Conservation (phyloP, 2,888 invertebrate species). For the Drosophila barbarae region DNA sequence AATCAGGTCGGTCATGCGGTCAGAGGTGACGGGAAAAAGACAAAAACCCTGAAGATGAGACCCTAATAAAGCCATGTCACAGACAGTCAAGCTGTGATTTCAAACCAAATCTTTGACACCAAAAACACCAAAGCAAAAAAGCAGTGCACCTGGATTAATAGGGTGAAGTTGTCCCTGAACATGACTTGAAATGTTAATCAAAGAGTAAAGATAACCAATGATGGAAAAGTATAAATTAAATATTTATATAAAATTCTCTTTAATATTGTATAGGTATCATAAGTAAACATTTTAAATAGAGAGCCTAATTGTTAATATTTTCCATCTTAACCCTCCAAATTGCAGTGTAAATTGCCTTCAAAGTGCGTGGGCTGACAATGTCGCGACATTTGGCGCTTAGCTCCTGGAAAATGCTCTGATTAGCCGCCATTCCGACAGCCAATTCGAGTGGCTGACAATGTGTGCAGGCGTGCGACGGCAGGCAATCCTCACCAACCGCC, state of each 20-base stretch:
- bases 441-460: conserved; percentile 50
- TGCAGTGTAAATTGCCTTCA: conserved; percentile 35
- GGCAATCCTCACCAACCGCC: conserved; percentile 16
- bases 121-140: background rate
- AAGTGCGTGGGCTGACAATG: conserved; percentile 33
- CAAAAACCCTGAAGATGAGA: conserved; percentile 32
- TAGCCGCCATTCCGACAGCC: conserved; percentile 47
- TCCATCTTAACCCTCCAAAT: conserved; percentile 14
- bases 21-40: conserved; percentile 7
- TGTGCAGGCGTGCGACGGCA: conserved; percentile 26
- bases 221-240: no score
- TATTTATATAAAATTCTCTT: background rate
- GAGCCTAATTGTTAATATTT: background rate
- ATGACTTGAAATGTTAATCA: background rate
- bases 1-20: conserved; percentile 20
- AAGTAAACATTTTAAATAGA: background rate
- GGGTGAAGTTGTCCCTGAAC: background rate
- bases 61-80: conserved; percentile 48
- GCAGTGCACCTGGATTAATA: background rate
- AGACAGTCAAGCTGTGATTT: conserved; percentile 17
- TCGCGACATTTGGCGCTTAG: conserved; percentile 59
- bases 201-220: background rate
- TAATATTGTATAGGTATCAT: background rate
- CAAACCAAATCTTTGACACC: background rate
- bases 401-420: conserved; percentile 61